Evolutionary conservation across 23 tunicate species (phyloP).

Genomic region (Halocynthia aurantium): DNA sequence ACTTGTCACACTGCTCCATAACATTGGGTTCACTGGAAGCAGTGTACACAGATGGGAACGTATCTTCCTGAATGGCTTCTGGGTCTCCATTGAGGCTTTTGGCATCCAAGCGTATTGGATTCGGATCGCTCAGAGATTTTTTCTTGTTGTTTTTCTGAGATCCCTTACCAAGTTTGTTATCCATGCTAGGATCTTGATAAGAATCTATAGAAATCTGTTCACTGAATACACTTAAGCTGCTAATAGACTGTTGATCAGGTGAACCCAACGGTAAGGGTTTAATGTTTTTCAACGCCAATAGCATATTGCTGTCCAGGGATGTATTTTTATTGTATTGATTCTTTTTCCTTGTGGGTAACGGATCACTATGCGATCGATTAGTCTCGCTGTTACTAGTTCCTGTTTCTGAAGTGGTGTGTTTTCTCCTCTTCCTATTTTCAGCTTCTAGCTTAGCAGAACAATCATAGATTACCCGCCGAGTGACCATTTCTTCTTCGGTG

Average conservation of each 20-base stretch:
- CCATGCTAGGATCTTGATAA: no score
- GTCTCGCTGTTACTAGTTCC: no score
- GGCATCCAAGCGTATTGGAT: slow-evolving; percentile 11
- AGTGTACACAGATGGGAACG: neutral
- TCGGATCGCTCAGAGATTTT: slow-evolving; percentile 85
- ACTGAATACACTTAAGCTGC: slow-evolving; percentile 9
- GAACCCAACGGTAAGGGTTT: neutral
- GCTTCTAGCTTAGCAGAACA: no score
- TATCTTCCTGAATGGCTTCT: neutral
- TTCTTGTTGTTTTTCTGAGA: slow-evolving; percentile 23
- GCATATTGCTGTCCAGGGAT: slow-evolving; percentile 4
- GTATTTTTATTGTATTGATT: neutral
- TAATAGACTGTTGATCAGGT: neutral
- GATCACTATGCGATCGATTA: no score
- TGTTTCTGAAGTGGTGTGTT: no score
- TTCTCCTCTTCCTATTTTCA: no score
- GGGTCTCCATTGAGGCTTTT: slow-evolving; percentile 1
- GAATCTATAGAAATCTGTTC: neutral
- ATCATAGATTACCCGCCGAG: no score
- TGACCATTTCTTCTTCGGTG: neutral
- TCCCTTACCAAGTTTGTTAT: neutral
- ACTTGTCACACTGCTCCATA: slow-evolving; percentile 40
- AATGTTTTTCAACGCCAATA: neutral
- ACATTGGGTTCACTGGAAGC: slow-evolving; percentile 74
- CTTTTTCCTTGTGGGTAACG: no score